A percentile compares a stretch with the other conserved stretches of the same genome.
Evolutionary conservation across 2,113 vertebrate genomes (phyloP).

Genomic region (Trichechus manatus): DNA sequence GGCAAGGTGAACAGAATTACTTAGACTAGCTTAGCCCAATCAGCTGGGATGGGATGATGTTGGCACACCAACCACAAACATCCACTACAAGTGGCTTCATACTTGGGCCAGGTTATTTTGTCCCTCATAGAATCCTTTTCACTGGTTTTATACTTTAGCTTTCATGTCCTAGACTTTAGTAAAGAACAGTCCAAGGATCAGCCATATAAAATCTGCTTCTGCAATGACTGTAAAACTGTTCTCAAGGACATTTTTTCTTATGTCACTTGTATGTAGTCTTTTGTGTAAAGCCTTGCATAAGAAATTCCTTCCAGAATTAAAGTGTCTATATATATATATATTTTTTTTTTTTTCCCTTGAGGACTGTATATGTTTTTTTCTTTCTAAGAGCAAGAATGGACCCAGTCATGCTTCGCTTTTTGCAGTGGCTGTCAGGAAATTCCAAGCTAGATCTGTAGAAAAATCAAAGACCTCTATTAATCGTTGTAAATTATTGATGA

Average conservation of each 20-base stretch:
- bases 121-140: neutral
- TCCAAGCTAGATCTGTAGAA: neutral
- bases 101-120: neutral
- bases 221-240: neutral
- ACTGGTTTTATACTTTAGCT: neutral
- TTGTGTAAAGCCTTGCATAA: neutral
- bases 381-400: neutral
- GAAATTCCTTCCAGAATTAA: constrained; percentile 51
- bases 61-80: neutral
- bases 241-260: constrained; percentile 7
- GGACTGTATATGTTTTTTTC: neutral
- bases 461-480: neutral
- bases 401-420: neutral
- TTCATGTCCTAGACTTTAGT: neutral
- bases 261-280: neutral
- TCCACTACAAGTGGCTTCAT: neutral
- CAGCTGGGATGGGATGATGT: neutral
- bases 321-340: too few relatives aligned
- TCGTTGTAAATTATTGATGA: neutral
- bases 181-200: constrained; percentile 3
- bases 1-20: neutral
- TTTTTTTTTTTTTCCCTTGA: neutral
- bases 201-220: neutral
- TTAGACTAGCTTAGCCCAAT: neutral
- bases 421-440: neutral